Evolutionary conservation across 2,113 vertebrate genomes (phyloP).

Genomic region (Coptodon rendalli): DNA sequence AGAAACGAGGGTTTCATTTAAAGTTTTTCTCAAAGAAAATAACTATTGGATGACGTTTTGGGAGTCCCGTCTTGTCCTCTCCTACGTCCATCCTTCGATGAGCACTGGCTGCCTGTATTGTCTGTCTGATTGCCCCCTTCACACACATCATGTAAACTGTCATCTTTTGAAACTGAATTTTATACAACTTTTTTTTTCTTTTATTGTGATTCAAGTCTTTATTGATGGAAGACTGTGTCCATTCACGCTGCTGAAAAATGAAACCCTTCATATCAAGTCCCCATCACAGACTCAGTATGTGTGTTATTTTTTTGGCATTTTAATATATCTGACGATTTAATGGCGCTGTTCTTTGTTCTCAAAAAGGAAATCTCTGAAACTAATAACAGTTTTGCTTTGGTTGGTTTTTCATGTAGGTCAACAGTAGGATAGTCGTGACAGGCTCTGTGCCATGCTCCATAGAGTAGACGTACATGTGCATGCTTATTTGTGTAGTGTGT

Average conservation of each 20-base stretch:
- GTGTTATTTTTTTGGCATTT: neutral
- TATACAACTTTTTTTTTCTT: conserved; percentile 12
- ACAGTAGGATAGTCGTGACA: neutral
- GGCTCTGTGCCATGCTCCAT: neutral
- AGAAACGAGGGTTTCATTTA: neutral
- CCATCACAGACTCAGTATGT: neutral
- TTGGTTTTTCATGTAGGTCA: neutral
- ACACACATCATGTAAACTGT: conserved; percentile 9
- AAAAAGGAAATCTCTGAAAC: neutral
- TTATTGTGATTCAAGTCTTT: conserved; percentile 5
- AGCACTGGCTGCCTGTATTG: conserved; percentile 45
- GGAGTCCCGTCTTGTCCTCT: neutral
- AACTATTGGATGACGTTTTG: neutral
- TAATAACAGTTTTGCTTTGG: neutral
- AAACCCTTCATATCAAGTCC: neutral
- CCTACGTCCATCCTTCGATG: neutral
- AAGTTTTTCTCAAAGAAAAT: neutral
- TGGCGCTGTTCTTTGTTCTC: neutral
- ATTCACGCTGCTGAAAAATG: neutral
- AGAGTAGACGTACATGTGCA: neutral
- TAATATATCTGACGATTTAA: neutral
- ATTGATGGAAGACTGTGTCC: neutral
- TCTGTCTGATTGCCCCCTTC: conserved; percentile 33
- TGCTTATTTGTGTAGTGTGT: neutral
- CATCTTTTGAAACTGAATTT: conserved; percentile 40